Conservation (phyloP, 2,888 invertebrate genomes). For the Sphaerophoria rueppellii region DNA sequence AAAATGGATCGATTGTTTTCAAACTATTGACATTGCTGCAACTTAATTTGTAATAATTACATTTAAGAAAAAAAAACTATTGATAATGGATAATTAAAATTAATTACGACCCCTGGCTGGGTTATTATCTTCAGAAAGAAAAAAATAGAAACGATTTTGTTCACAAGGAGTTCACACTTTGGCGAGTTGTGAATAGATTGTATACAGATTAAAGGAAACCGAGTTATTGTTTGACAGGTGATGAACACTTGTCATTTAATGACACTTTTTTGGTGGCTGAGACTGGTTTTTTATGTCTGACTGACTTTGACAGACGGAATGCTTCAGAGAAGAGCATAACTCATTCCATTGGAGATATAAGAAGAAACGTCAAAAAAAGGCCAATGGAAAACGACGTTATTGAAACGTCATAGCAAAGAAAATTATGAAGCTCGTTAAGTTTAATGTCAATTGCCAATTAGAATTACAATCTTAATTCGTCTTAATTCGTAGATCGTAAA, state of each 20-base stretch:
- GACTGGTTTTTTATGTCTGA: too few relatives aligned
- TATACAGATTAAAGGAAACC: background rate
- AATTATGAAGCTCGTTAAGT: background rate
- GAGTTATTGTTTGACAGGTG: background rate
- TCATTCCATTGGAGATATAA: too few relatives aligned
- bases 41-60: constrained; percentile 1
- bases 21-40: background rate
- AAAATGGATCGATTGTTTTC: constrained; percentile 1
- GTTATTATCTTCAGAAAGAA: background rate
- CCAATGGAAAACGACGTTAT: too few relatives aligned
- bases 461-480: too few relatives aligned
- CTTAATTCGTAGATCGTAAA: too few relatives aligned
- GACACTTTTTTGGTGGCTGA: background rate
- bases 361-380: too few relatives aligned
- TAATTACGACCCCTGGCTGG: background rate
- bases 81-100: constrained; percentile 9
- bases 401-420: too few relatives aligned
- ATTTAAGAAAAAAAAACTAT: background rate
- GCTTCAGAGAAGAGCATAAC: too few relatives aligned
- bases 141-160: background rate
- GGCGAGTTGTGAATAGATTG: background rate
- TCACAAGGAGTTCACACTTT: background rate
- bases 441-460: background rate
- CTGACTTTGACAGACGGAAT: too few relatives aligned
- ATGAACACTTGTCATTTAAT: background rate